Evolutionary conservation across 2,888 invertebrate genomes (phyloP).

Genomic region (Drosophila kambysellisi): DNA sequence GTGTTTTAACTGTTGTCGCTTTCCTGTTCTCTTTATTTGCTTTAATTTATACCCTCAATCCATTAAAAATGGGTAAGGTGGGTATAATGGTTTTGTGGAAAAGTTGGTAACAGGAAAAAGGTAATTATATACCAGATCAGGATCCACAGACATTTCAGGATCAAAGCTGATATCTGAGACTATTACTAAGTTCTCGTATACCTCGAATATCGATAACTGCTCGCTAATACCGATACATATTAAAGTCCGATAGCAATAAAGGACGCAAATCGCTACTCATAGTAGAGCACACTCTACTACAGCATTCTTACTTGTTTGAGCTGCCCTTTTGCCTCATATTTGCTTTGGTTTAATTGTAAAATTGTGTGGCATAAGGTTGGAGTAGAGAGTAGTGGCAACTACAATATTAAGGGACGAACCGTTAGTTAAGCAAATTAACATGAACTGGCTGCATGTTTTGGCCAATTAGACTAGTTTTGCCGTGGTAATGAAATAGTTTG

Average conservation of each 20-base stretch:
- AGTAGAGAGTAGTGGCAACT: slow-evolving; percentile 9
- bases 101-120: background rate
- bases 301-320: background rate
- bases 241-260: background rate
- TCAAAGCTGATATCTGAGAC: too few species aligned
- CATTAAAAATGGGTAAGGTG: background rate
- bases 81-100: background rate
- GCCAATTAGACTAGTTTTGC: slow-evolving; percentile 55
- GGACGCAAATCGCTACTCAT: background rate
- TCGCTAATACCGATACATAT: background rate
- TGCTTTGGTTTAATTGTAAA: slow-evolving; percentile 58
- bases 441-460: slow-evolving; percentile 69
- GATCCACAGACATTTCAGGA: background rate
- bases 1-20: slow-evolving; percentile 23
- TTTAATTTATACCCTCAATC: slow-evolving; percentile 18
- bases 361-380: slow-evolving; percentile 18
- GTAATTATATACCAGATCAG: background rate
- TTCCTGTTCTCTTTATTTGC: slow-evolving; percentile 47
- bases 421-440: slow-evolving; percentile 72
- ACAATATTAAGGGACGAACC: slow-evolving; percentile 37
- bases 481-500: slow-evolving; percentile 33
- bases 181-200: too few species aligned
- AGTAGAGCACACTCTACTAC: background rate
- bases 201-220: background rate
- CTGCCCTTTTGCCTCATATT: slow-evolving; percentile 54